Evolutionary conservation across 2,113 vertebrate genomes (phyloP), one percentile per base, ranked within the genome.

Genomic region (Puma concolor): DNA sequence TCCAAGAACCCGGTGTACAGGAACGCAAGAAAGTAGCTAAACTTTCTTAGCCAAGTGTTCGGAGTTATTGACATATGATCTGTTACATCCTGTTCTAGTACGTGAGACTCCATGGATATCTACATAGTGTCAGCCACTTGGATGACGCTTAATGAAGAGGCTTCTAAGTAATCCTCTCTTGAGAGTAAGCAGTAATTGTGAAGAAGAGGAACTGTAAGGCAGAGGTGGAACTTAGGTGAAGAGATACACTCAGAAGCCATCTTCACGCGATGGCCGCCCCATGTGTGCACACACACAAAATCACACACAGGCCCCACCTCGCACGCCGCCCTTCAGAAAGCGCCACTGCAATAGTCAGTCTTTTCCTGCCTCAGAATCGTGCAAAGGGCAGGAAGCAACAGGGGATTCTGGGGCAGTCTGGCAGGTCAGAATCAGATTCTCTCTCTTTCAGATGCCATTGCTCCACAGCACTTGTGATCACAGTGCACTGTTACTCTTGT

Each of bases 251-350:
- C 38, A 16, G 11, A 67, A 66, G 21, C 21, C 11, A 1, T 13
- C 25, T 1, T 60, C 57, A 1, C 2, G 13, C 31, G 52, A 76
- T 21, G n/a, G 69, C 0, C 0, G 29, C 52, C 12, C 15, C 0
- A 0, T 48, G 2, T 2, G 17, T 23, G 33, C 11, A 23, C n/a
- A 79, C 83, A 57, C 52, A 44, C 13, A 23, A 17, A 69, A 1
- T 33, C 87, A 87, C 29, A 36, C 9, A 50, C 54, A 5, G 29
- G 15, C 27, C n/a, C 74, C 44, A 57, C 12, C 23, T 27, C 1
- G 41, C 4, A n/a, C 11, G 2, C 21, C 71, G 7, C 44, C 64
- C 57, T 91, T 16, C 23, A 38, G 48, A 67, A 9, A 25, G 5
- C 36, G 50, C 44, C 27, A 7, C 19, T 50, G 91, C 69, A 44